Percentiles rank a stretch among this genome's conserved stretches.
These are phyloP conservation scores for Numida meleagris DNA, from an alignment of 2,113 vertebrate species.

Conservation along the genomic window DNA sequence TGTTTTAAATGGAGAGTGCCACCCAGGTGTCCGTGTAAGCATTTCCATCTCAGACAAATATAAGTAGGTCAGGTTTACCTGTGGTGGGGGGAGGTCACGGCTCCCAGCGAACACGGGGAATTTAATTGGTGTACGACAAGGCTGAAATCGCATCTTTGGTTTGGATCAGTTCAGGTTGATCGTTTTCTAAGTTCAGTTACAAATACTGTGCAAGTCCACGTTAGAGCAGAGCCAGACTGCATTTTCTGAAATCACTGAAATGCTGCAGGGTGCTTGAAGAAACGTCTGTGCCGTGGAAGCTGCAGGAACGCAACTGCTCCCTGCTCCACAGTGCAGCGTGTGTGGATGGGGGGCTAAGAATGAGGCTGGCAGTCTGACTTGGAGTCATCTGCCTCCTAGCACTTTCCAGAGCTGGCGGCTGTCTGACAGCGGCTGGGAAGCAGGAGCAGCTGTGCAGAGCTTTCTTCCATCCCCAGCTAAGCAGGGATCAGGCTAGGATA, in stretches of 20 bases:
- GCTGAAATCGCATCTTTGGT: not conserved
- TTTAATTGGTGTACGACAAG: conserved; percentile 36
- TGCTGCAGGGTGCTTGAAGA: not conserved
- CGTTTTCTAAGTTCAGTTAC: not conserved
- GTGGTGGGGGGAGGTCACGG: not conserved
- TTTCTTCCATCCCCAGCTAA: not conserved
- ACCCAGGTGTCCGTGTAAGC: conserved; percentile 32
- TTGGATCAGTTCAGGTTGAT: not conserved
- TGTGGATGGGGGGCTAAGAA: not conserved
- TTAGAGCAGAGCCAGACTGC: not conserved
- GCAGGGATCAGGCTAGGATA: not conserved
- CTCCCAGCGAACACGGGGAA: not conserved
- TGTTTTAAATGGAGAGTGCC: conserved; percentile 28
- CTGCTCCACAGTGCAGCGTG: rapidly evolving
- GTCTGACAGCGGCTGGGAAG: not conserved
- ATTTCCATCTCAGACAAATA: not conserved
- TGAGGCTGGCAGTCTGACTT: not conserved
- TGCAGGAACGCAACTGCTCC: not conserved
- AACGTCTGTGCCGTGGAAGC: not conserved
- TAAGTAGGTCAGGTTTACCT: not conserved
- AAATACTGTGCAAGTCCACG: not conserved
- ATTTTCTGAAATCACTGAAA: not conserved
- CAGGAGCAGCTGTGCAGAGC: not conserved
- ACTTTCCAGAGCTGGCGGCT: not conserved
- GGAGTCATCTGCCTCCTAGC: not conserved